phyloP scores from a whole-genome alignment of 1,140 invertebrate genomes.

The Conopomorpha cramerella region DNA sequence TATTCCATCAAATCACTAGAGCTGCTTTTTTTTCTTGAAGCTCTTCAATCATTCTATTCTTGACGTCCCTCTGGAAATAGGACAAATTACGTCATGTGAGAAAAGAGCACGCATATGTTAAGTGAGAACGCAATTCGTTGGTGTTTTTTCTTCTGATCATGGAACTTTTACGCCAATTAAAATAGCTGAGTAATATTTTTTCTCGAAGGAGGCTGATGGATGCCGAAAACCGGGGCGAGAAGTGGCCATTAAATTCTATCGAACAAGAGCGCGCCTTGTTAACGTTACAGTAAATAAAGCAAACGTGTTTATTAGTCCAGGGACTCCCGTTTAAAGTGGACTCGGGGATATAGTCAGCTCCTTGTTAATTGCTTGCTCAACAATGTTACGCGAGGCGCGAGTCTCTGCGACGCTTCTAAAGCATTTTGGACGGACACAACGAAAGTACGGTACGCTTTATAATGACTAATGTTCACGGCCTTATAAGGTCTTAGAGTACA shows the following conservation, averaged over 20 bases:
- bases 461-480: no score
- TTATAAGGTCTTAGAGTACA: no score
- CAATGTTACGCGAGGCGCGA: no score
- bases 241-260: conserved; percentile 38
- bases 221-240: no score
- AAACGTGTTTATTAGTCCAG: conserved; percentile 35
- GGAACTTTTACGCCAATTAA: conserved; percentile 53
- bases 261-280: conserved; percentile 30
- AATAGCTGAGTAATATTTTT: conserved; percentile 48
- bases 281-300: conserved; percentile 35
- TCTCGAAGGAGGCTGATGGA: conserved; percentile 23
- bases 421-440: no score
- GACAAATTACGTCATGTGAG: neutral
- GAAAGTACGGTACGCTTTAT: no score
- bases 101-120: conserved; percentile 20
- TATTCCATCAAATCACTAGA: no score
- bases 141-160: conserved; percentile 31
- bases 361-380: conserved; percentile 19
- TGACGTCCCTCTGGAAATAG: no score
- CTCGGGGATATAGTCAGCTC: conserved; percentile 17
- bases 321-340: conserved; percentile 20
- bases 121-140: conserved; percentile 32
- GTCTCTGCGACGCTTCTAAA: no score
- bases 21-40: no score
- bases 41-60: no score